Percentiles rank a stretch among this genome's conserved stretches.
phyloP scores from a whole-genome alignment of 2,113 vertebrate genomes.

The Ceuthmochares aereus region DNA sequence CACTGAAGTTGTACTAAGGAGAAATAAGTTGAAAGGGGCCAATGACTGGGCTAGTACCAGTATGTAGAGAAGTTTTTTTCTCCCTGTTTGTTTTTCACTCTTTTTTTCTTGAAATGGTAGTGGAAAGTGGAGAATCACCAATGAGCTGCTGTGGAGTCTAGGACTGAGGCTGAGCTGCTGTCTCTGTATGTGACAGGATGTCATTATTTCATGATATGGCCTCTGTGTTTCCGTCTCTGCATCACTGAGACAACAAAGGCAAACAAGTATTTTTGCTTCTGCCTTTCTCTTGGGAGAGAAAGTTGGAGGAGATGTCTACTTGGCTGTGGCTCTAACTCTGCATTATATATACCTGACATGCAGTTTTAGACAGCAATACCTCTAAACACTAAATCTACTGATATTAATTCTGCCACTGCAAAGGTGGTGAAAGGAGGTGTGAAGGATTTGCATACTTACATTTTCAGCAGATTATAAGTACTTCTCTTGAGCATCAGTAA shows the following conservation, averaged over 20 bases:
- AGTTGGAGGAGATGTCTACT: not conserved
- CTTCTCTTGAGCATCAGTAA: not conserved
- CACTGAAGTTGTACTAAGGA: not conserved
- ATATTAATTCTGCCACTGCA: not conserved
- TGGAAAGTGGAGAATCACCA: not conserved
- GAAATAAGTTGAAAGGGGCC: not conserved
- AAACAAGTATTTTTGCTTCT: not conserved
- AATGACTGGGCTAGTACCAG: not conserved
- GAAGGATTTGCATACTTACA: not conserved
- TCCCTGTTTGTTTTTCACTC: not conserved
- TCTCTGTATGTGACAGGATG: not conserved
- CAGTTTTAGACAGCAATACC: not conserved
- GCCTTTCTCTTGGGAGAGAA: not conserved
- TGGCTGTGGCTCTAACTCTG: not conserved
- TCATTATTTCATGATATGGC: not conserved
- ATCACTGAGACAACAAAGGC: not conserved
- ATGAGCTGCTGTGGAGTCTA: not conserved
- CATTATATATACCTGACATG: not conserved
- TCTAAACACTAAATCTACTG: not conserved
- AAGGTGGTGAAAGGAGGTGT: not conserved
- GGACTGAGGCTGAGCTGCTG: not conserved
- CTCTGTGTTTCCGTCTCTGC: not conserved
- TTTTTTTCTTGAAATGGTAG: not conserved
- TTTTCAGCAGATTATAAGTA: not conserved
- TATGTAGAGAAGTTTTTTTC: not conserved